Conservation (phyloP, 2,113 vertebrate genomes). For the Chionodraco myersi region DNA sequence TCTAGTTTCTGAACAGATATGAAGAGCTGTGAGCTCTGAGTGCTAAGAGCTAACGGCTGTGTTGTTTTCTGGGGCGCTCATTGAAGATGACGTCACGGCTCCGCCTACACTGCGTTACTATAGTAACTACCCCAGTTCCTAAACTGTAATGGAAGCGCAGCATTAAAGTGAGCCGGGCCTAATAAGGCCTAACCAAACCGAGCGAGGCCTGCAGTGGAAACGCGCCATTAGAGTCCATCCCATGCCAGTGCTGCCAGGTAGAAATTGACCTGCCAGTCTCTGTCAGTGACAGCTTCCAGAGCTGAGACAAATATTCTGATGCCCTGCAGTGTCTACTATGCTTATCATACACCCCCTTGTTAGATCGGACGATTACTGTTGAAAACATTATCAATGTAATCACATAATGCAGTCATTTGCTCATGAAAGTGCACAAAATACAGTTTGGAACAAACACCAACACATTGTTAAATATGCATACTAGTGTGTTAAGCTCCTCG, state of each 20-base stretch:
- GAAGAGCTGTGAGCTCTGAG: too few relatives aligned
- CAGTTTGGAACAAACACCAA: not conserved
- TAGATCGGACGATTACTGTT: not conserved
- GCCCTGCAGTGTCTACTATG: constrained; percentile 11
- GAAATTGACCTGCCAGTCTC: not conserved
- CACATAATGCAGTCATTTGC: not conserved
- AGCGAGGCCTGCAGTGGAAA: too few relatives aligned
- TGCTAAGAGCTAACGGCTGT: too few relatives aligned
- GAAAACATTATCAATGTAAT: not conserved
- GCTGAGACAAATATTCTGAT: constrained; percentile 44
- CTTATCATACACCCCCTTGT: constrained; percentile 19
- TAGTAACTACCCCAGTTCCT: too few relatives aligned
- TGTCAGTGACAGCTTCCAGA: constrained; percentile 10
- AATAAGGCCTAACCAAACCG: too few relatives aligned
- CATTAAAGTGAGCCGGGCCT: too few relatives aligned
- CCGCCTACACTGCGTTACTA: too few relatives aligned
- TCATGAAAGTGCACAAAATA: not conserved
- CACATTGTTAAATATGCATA: not conserved
- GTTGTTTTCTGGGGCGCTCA: too few relatives aligned
- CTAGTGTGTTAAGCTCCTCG: too few relatives aligned
- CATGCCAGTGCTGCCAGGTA: constrained; percentile 13
- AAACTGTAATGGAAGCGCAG: too few relatives aligned
- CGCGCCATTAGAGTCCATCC: not conserved
- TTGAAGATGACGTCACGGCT: too few relatives aligned
- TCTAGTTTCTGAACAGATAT: too few relatives aligned